Evolutionary conservation across 2,888 invertebrate species (phyloP).

Genomic region (Dryadula phaetusa): DNA sequence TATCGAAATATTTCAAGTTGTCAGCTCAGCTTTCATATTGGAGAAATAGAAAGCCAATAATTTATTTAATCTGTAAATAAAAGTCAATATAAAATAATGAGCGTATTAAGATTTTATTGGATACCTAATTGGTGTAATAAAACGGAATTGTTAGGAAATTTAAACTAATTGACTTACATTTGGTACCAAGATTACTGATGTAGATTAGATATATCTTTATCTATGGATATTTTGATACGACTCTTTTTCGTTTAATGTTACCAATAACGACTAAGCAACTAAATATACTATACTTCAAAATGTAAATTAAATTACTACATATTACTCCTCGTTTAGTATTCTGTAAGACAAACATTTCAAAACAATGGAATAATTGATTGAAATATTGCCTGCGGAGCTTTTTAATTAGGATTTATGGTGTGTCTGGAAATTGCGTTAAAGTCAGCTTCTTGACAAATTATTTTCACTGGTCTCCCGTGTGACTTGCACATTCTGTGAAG

Average conservation of each 20-base stretch:
- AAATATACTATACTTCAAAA: constrained; percentile 25
- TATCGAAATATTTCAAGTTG: neutral
- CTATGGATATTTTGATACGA: constrained; percentile 12
- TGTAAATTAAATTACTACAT: constrained; percentile 29
- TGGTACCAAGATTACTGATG: constrained; percentile 24
- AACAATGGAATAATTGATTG: constrained; percentile 51
- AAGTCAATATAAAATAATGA: constrained; percentile 20
- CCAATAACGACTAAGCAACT: constrained; percentile 25
- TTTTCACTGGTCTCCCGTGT: constrained; percentile 35
- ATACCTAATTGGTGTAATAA: constrained; percentile 11
- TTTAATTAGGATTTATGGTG: constrained; percentile 60
- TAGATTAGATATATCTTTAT: constrained; percentile 32
- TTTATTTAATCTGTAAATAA: constrained; percentile 6
- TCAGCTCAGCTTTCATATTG: neutral
- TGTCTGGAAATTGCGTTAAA: constrained; percentile 40
- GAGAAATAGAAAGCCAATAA: neutral
- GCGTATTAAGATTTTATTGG: constrained; percentile 12
- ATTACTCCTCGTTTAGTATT: constrained; percentile 21
- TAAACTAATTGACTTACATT: constrained; percentile 35
- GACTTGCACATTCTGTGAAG: constrained; percentile 28
- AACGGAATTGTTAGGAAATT: constrained; percentile 19
- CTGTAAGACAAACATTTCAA: constrained; percentile 43
- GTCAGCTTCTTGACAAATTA: constrained; percentile 49
- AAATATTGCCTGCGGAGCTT: constrained; percentile 43
- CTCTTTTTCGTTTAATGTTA: constrained; percentile 24